These are phyloP conservation scores for Julus scanicus DNA, from an alignment of 2,888 invertebrate genomes.

Conservation along the genomic window DNA sequence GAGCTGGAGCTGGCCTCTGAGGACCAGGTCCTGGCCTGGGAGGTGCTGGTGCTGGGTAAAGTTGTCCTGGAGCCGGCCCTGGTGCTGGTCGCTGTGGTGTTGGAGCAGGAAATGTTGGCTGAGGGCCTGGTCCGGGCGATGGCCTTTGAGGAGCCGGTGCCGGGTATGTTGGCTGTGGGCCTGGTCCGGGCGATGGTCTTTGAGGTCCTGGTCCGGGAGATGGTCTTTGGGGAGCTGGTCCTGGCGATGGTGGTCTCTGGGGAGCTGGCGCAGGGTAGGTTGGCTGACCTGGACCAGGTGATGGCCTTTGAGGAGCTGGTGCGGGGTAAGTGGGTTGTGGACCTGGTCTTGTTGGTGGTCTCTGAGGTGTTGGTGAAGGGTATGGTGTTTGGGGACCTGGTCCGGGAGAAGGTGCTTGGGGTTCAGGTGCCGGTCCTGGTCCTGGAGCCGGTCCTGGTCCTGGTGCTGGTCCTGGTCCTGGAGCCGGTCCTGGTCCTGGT, in stretches of 20 bases:
- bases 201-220: background rate
- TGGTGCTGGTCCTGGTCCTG: slow-evolving; percentile 31
- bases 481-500: background rate
- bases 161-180: slow-evolving; percentile 44
- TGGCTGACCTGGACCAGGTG: background rate
- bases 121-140: slow-evolving; percentile 20
- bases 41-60: slow-evolving; percentile 48
- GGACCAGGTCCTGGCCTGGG: slow-evolving; percentile 44
- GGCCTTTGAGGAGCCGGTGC: slow-evolving; percentile 51
- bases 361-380: background rate
- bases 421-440: slow-evolving; percentile 41
- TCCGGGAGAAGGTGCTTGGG: background rate
- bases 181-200: slow-evolving; percentile 49
- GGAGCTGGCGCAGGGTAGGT: background rate
- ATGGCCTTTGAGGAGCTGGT: slow-evolving; percentile 27
- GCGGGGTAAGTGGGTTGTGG: background rate
- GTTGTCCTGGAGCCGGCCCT: slow-evolving; percentile 40
- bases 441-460: slow-evolving; percentile 31
- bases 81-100: slow-evolving; percentile 42
- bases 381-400: slow-evolving; percentile 16
- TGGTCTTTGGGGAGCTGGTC: background rate
- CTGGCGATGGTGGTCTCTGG: background rate
- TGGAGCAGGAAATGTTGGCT: slow-evolving; percentile 38
- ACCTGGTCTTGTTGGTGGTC: slow-evolving; percentile 31
- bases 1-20: background rate